phyloP scores from a whole-genome alignment of 1,140 invertebrate species.

The Cydia splendana region DNA sequence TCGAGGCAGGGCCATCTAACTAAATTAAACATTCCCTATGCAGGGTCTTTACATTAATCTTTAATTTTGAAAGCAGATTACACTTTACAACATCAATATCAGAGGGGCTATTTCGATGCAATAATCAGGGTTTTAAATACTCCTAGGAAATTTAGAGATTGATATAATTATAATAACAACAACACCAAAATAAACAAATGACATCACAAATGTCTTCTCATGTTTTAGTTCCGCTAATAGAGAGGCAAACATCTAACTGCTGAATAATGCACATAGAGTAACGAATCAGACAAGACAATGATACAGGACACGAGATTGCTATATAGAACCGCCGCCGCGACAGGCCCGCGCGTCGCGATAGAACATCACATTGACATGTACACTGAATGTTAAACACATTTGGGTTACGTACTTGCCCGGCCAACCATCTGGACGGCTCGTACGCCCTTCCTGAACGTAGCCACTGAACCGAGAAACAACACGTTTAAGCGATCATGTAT shows the following conservation, averaged over 20 bases:
- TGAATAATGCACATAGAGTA: conserved; percentile 76
- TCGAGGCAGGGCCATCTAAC: conserved; percentile 73
- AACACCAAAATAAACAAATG: conserved; percentile 73
- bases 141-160: conserved; percentile 62
- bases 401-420: conserved; percentile 96
- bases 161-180: conserved; percentile 63
- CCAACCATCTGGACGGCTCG: conserved; percentile 98
- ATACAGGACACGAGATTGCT: conserved; percentile 73
- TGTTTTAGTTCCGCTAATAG: conserved; percentile 69
- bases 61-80: conserved; percentile 56
- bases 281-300: conserved; percentile 72
- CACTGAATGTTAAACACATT: conserved; percentile 63
- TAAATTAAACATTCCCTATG: conserved; percentile 68
- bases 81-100: conserved; percentile 74
- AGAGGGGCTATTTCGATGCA: conserved; percentile 75
- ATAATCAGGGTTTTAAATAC: conserved; percentile 68
- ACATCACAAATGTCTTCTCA: conserved; percentile 72
- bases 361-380: conserved; percentile 74
- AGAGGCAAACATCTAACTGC: conserved; percentile 76
- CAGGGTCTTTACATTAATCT: conserved; percentile 58
- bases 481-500: conserved; percentile 57
- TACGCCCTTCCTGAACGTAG: conserved; percentile 99
- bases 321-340: conserved; percentile 47
- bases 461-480: conserved; percentile 88
- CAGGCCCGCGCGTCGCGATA: conserved; percentile 41